Evolutionary conservation across 2,888 invertebrate species (phyloP).

Genomic region (Pantelozetes paolii): DNA sequence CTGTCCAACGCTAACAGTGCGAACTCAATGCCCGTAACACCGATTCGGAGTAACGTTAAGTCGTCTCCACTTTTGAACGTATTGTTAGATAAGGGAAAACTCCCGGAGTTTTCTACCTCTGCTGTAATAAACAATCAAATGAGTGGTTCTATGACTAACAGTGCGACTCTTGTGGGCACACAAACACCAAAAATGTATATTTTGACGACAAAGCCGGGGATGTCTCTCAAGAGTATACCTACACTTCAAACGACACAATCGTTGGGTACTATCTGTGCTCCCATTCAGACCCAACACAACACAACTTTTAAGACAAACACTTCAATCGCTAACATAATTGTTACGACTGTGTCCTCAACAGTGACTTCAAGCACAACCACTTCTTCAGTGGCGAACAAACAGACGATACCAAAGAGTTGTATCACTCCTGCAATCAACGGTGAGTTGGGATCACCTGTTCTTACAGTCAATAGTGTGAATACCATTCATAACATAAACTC

Average conservation of each 20-base stretch:
- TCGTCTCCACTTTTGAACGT: slow-evolving; percentile 49
- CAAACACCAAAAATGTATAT: slow-evolving; percentile 41
- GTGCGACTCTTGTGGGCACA: background rate
- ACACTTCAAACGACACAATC: slow-evolving; percentile 47
- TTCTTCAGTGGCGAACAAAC: background rate
- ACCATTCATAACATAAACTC: background rate
- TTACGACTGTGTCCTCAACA: slow-evolving; percentile 3
- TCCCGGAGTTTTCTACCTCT: slow-evolving; percentile 45
- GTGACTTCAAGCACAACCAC: background rate
- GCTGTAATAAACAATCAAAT: slow-evolving; percentile 45
- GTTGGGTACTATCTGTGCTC: background rate
- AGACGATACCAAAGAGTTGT: slow-evolving; percentile 17
- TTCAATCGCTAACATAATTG: background rate
- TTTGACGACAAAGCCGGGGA: slow-evolving; percentile 38
- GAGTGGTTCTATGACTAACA: background rate
- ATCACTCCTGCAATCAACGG: slow-evolving; percentile 11
- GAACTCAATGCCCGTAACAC: slow-evolving; percentile 31
- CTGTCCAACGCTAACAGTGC: slow-evolving; percentile 12
- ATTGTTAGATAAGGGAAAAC: slow-evolving; percentile 48
- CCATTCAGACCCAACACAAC: background rate
- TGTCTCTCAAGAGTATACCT: slow-evolving; percentile 52
- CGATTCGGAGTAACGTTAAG: slow-evolving; percentile 44
- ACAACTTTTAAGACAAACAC: slow-evolving; percentile 3
- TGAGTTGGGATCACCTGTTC: slow-evolving; percentile 1
- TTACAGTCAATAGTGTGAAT: background rate